Evolutionary conservation across 2,113 vertebrate species (phyloP).

Genomic region (Protobothrops flavoviridis): DNA sequence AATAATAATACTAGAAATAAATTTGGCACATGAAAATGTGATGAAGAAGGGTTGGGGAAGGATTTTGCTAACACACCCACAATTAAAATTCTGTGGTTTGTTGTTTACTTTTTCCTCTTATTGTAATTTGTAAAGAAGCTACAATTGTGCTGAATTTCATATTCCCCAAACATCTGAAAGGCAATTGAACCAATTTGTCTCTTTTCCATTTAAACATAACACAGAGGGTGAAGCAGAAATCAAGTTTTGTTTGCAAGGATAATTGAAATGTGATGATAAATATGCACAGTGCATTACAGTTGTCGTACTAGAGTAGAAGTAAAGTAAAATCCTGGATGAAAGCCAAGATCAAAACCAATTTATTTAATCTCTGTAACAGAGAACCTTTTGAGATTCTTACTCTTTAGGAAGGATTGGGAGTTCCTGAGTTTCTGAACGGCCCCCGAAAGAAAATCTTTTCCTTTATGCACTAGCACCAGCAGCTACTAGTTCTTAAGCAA

Average conservation of each 20-base stretch:
- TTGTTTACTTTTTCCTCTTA: background rate
- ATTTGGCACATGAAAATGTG: background rate
- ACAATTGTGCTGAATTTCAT: background rate
- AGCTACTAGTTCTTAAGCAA: background rate
- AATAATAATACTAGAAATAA: background rate
- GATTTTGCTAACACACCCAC: background rate
- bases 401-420: no score
- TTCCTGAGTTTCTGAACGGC: background rate
- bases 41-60: background rate
- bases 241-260: background rate
- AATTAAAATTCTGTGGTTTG: background rate
- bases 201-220: background rate
- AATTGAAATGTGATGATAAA: background rate
- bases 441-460: background rate
- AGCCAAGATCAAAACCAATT: background rate
- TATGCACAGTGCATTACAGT: background rate
- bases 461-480: background rate
- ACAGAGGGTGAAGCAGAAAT: background rate
- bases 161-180: background rate
- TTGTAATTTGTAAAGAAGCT: background rate
- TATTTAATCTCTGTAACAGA: background rate
- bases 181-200: background rate
- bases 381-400: background rate
- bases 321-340: background rate
- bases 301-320: background rate